phyloP scores from a whole-genome alignment of 2,113 vertebrate genomes.

The Himantopus leucocephalus region DNA sequence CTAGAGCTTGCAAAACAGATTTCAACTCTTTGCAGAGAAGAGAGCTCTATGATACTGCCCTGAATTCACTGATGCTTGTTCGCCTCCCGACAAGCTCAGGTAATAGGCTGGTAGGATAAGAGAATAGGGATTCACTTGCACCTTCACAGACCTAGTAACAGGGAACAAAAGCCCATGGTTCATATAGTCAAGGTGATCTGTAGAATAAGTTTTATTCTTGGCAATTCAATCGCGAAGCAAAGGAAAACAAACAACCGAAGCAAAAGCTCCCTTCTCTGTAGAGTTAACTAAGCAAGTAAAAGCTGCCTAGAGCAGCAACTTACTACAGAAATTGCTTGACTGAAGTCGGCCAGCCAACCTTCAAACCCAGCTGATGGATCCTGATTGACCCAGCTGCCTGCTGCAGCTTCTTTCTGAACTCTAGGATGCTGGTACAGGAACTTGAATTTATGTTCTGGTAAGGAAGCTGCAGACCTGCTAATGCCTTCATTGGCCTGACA shows the following conservation, averaged over 20 bases:
- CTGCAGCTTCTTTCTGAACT: background rate
- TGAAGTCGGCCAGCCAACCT: background rate
- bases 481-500: background rate
- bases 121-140: background rate
- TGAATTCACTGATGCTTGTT: background rate
- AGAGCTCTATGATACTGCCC: background rate
- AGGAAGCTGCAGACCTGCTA: background rate
- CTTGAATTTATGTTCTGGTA: background rate
- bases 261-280: background rate
- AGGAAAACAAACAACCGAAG: background rate
- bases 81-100: background rate
- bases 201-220: background rate
- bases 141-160: background rate
- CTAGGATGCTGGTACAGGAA: background rate
- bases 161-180: background rate
- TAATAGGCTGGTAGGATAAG: background rate
- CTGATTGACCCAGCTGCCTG: background rate
- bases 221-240: background rate
- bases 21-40: background rate
- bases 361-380: background rate
- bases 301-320: background rate
- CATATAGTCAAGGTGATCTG: background rate
- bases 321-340: background rate
- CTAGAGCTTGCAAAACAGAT: background rate
- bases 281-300: background rate